Base-by-base conservation (phyloP, 2,797 vertebrate species). In the Pangasius macronema region DNA sequence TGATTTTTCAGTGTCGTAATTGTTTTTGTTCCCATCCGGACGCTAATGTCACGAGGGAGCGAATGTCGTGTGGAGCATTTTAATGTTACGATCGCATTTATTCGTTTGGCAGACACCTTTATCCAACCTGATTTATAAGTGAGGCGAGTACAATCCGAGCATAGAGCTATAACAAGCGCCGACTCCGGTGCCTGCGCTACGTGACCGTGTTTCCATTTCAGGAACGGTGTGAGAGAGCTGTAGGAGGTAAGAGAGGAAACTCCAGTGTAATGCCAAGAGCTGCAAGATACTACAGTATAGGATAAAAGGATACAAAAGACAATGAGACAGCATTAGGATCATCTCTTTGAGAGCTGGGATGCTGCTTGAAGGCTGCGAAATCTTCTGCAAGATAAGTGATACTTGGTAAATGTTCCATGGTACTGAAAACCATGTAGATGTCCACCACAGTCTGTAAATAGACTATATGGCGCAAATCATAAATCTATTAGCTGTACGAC, bases 201-300 rank as follows among this genome's bases (percentile, higher is more conserved):
- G 18, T 83, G 46, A 39, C 67, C 36, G 65, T 36, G 82, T 72
- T 84, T 70, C 51, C 82, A 27, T 84, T 84, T 84, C 46, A 83
- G 65, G 22, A 68, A 13, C 61, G 11, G 51, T 83, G 18, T 24
- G 46, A 70, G 49, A 68, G 5, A 68, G 42, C 27, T 70, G 30
- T 83, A 36, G 65, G 49, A 70, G 46, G 30, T 70, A 70, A 13
- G n/a, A 36, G n/a, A 55, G 30, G 65, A 70, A 70, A 39, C 65
- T 70, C 42, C 39, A 30, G 36, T 65, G 39, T 42, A 53, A 55
- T 53, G 20, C 46, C 63, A 16, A 27, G 49, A 39, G 82, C n/a
- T 55, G 49, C 49, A 70, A 49, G 33, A 49, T 82, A 65, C 14
- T 65, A 33, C 16, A 30, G 27, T 65, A 30, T 82, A 46, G 46